Evolutionary conservation across 2,888 invertebrate species (phyloP), one percentile per base, ranked within the genome.

Genomic region (Coecobrya sp.): DNA sequence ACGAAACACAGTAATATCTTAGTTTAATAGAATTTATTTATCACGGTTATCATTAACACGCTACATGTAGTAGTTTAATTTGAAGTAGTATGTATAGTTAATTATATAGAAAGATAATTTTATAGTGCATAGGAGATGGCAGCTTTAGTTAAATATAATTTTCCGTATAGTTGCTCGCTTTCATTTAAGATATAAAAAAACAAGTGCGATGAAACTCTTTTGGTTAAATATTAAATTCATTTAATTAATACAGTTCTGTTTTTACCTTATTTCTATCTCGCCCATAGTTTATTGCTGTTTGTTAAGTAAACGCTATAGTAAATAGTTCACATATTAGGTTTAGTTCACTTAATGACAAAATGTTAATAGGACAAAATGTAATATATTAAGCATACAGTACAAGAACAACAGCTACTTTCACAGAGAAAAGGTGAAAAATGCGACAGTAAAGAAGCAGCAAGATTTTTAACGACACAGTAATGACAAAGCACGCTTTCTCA

Each of bases 221-320:
- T 76, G 30, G 30, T n/a, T n/a, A n/a, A n/a, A 25, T 52, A 76
- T 73, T 30, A 27, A 45, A 36, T 42, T 42, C 45, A 49, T 25
- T 45, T 49, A 45, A 13, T 49, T 73, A 36, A 25, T 42, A 82
- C 42, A 62, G 42, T 36, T 19, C 0, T 22, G 22, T 82, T 59
- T 55, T 16, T 36, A 19, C 30, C 4, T 3, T 7, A 27, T 36
- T 36, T 55, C n/a, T 16, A 22, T 49, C 76, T 19, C 22, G 52
- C 49, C 13, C 27, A 22, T n/a, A 55, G 8, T 79, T 79, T 79
- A 79, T 79, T 79, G 79, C 79, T 79, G 55, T 79, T 79, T 79
- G 70, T 70, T 30, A 36, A 36, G 70, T 70, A 70, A 70, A 70
- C n/a, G n/a, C n/a, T n/a, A n/a, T 68, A 70, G 22, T 59, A 59